Conservation (phyloP, 2,888 invertebrate species). For the Morpho helenor region DNA sequence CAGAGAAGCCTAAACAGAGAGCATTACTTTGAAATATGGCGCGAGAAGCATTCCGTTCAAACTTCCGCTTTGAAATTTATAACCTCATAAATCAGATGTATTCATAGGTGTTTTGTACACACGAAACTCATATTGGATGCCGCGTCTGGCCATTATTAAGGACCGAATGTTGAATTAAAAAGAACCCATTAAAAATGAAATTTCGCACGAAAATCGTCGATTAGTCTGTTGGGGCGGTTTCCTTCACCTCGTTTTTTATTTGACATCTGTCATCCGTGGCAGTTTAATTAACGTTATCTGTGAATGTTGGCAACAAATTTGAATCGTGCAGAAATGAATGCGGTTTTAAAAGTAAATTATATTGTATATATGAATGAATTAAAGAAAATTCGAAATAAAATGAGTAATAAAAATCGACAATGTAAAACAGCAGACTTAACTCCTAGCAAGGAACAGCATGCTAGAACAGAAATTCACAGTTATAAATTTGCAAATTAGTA, state of each 20-base stretch:
- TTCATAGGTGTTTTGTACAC: conserved; percentile 51
- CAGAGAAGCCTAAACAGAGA: conserved; percentile 40
- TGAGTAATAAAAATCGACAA: too few species aligned
- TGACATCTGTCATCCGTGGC: conserved; percentile 18
- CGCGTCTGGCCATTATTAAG: conserved; percentile 29
- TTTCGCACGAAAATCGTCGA: conserved; percentile 14
- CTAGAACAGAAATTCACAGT: too few species aligned
- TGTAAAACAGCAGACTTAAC: too few species aligned
- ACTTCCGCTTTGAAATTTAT: conserved; percentile 46
- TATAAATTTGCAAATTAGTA: too few species aligned
- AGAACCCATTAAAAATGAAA: conserved; percentile 15
- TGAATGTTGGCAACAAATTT: conserved; percentile 1
- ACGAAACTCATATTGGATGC: conserved; percentile 37
- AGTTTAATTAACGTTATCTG: conserved; percentile 23
- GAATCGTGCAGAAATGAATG: background rate
- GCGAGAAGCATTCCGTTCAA: conserved; percentile 46
- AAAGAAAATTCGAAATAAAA: too few species aligned
- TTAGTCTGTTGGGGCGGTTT: conserved; percentile 13
- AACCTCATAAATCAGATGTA: conserved; percentile 49
- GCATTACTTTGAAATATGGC: conserved; percentile 54
- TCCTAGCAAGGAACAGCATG: too few species aligned
- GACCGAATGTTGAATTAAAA: conserved; percentile 27
- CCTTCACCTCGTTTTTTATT: conserved; percentile 13
- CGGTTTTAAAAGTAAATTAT: too few species aligned
- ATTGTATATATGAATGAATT: too few species aligned